A percentile compares a stretch with the other conserved stretches of the same genome.
Evolutionary conservation across 2,797 vertebrate species (phyloP).

Genomic region (Characodon lateralis): DNA sequence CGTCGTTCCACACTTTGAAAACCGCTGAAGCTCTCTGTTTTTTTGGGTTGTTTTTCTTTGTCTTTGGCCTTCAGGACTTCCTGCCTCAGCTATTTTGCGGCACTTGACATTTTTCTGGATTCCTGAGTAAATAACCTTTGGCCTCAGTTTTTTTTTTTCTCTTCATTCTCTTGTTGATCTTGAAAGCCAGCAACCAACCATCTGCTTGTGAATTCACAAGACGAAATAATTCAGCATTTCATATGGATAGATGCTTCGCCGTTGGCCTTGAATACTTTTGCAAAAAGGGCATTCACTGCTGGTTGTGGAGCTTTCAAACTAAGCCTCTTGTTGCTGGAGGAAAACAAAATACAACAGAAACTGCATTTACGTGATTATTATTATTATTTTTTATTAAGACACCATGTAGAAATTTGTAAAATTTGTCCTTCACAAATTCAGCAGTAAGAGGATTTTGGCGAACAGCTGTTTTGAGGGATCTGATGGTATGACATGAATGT

Average conservation of each 20-base stretch:
- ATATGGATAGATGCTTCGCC: background rate
- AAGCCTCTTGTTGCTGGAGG: background rate
- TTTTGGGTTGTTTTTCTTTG: too few species aligned
- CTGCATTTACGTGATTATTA: background rate
- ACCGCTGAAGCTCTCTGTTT: background rate
- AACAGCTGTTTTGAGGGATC: background rate
- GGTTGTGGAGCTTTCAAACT: background rate
- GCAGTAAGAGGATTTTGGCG: background rate
- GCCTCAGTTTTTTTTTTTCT: background rate
- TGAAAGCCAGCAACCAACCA: constrained; percentile 3
- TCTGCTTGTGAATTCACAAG: background rate
- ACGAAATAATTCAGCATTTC: background rate
- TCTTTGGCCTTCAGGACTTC: background rate
- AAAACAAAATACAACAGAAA: background rate
- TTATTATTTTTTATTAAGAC: background rate
- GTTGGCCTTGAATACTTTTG: background rate
- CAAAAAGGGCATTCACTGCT: constrained; percentile 2
- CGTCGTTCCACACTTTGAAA: background rate
- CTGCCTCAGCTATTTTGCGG: background rate
- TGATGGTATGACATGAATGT: background rate
- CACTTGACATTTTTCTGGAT: background rate
- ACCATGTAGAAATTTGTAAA: background rate
- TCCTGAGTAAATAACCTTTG: background rate
- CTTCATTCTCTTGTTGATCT: constrained; percentile 2
- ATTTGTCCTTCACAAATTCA: background rate